These are phyloP conservation scores for Tricholaema leucomelas DNA, from an alignment of 2,113 vertebrate genomes.

Conservation along the genomic window DNA sequence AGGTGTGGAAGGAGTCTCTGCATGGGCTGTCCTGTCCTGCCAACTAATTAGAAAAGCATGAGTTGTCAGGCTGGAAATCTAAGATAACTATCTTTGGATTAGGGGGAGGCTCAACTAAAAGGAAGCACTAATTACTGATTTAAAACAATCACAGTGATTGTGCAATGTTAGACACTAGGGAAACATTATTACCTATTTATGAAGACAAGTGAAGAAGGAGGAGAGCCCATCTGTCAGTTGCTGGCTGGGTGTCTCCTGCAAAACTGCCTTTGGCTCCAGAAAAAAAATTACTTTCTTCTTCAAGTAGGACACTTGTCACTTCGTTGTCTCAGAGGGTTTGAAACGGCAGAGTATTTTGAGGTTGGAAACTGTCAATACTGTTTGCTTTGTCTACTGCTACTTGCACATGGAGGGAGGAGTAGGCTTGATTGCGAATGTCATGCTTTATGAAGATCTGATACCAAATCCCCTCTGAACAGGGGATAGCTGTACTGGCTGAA, in stretches of 20 bases:
- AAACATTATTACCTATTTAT: not conserved
- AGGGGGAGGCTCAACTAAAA: not conserved
- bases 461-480: not conserved
- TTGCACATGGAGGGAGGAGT: not conserved
- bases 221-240: not conserved
- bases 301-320: not conserved
- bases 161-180: not conserved
- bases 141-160: not conserved
- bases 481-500: not conserved
- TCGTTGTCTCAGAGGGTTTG: not conserved
- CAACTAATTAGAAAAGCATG: not conserved
- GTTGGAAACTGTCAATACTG: not conserved
- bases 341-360: not conserved
- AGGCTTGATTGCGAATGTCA: not conserved
- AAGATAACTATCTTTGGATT: not conserved
- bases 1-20: not conserved
- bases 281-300: not conserved
- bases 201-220: not conserved
- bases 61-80: conserved; percentile 20
- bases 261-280: not conserved
- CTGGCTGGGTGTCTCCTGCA: not conserved
- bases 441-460: not conserved
- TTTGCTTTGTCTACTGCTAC: not conserved
- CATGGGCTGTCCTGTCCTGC: not conserved
- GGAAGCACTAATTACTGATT: not conserved